Conservation (phyloP, 2,113 vertebrate species). For the Dascyllus trimaculatus region DNA sequence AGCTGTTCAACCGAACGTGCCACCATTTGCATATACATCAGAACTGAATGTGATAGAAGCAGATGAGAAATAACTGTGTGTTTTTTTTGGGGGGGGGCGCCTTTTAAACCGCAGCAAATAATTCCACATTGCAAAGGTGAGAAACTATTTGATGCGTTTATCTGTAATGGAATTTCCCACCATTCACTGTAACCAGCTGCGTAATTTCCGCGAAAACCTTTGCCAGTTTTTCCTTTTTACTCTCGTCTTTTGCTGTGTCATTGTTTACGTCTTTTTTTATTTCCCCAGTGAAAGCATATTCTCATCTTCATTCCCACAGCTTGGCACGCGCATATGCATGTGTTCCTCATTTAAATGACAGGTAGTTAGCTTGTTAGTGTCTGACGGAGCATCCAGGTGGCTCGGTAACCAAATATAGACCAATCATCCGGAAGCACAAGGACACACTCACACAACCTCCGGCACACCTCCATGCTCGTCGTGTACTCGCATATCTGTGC, state of each 20-base stretch:
- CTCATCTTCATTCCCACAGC: slow-evolving; percentile 9
- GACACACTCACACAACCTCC: slow-evolving; percentile 35
- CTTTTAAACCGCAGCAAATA: neutral
- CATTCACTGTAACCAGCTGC: neutral
- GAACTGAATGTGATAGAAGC: too few species aligned
- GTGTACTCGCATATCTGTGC: neutral
- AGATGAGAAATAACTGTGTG: neutral
- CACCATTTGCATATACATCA: neutral
- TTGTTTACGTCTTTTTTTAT: neutral
- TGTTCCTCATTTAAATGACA: slow-evolving; percentile 47
- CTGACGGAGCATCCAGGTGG: slow-evolving; percentile 35
- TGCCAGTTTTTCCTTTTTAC: neutral
- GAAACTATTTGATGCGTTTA: neutral
- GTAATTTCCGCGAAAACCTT: neutral
- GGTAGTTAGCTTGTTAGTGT: slow-evolving; percentile 49
- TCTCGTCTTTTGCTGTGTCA: neutral
- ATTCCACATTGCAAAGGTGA: neutral
- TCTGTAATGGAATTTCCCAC: neutral
- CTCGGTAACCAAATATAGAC: slow-evolving; percentile 57
- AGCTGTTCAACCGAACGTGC: neutral
- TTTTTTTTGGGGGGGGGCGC: too few species aligned
- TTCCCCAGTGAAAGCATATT: neutral
- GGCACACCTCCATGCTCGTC: slow-evolving; percentile 7
- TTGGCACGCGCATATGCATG: neutral
- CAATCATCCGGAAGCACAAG: slow-evolving; percentile 39